These are phyloP conservation scores for Oreochromis aureus DNA, from an alignment of 2,113 vertebrate species.

Conservation along the genomic window DNA sequence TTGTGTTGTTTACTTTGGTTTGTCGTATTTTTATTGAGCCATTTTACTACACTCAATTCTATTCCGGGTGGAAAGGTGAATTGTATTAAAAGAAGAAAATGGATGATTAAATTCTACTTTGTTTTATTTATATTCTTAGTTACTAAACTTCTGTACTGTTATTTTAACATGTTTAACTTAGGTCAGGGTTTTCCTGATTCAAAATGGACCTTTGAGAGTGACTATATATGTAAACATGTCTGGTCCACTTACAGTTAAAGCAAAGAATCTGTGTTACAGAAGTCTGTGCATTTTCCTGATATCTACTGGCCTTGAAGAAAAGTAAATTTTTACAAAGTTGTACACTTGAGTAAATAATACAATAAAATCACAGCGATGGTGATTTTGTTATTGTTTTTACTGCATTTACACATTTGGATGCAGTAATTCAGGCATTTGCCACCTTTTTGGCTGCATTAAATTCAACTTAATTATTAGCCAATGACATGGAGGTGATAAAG, in stretches of 20 bases:
- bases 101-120: not conserved
- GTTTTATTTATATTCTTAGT: not conserved
- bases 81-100: not conserved
- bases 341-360: not conserved
- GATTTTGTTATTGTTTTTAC: not conserved
- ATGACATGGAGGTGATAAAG: not conserved
- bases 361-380: not conserved
- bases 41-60: not conserved
- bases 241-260: not conserved
- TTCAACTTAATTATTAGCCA: too few relatives aligned
- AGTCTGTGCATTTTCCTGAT: not conserved
- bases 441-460: not conserved
- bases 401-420: not conserved
- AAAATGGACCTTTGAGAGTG: not conserved
- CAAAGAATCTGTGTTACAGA: not conserved
- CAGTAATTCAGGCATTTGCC: not conserved
- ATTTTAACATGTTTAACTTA: not conserved
- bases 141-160: not conserved
- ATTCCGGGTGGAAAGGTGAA: not conserved
- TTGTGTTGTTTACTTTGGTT: not conserved
- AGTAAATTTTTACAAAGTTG: not conserved
- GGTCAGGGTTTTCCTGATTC: not conserved
- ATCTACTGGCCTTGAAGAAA: not conserved
- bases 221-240: not conserved
- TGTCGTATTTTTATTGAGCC: not conserved